Evolutionary conservation across 2,888 invertebrate species (phyloP).

Genomic region (Parnassius orleans): DNA sequence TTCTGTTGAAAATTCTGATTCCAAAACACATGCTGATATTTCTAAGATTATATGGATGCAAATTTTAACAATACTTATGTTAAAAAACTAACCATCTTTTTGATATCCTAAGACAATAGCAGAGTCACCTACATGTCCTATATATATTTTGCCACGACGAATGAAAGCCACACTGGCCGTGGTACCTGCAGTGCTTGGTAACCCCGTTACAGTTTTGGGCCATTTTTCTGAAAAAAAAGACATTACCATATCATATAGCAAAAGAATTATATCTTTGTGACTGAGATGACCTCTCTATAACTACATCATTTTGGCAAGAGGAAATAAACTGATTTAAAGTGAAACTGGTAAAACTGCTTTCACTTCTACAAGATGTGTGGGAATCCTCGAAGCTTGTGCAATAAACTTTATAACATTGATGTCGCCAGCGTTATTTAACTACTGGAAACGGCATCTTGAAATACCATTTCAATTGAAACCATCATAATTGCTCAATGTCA

Average conservation of each 20-base stretch:
- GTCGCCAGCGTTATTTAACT: slow-evolving; percentile 45
- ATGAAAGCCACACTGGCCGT: slow-evolving; percentile 98
- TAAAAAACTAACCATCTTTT: slow-evolving; percentile 78
- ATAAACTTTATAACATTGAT: slow-evolving; percentile 34
- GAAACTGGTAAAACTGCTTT: slow-evolving; percentile 73
- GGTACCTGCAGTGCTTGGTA: slow-evolving; percentile 98
- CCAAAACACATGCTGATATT: too few relatives aligned
- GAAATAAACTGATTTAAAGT: slow-evolving; percentile 54
- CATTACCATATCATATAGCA: not conserved
- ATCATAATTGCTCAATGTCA: slow-evolving; percentile 61
- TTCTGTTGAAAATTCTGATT: too few relatives aligned
- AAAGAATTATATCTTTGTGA: slow-evolving; percentile 1
- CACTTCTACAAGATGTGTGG: slow-evolving; percentile 61
- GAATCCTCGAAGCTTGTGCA: slow-evolving; percentile 53
- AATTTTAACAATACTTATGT: not conserved
- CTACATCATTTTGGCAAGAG: slow-evolving; percentile 45
- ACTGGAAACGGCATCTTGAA: slow-evolving; percentile 45
- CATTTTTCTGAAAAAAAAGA: slow-evolving; percentile 87
- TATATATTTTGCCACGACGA: slow-evolving; percentile 95
- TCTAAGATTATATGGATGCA: too few relatives aligned
- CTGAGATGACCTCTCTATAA: slow-evolving; percentile 6
- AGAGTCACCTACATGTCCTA: slow-evolving; percentile 99
- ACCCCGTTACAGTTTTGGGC: slow-evolving; percentile 97
- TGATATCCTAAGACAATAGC: slow-evolving; percentile 94
- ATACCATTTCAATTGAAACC: slow-evolving; percentile 49